A percentile compares a stretch with the other conserved stretches of the same genome.
phyloP scores from a whole-genome alignment of 2,797 vertebrate species.

The Ptychadena robeensis region DNA sequence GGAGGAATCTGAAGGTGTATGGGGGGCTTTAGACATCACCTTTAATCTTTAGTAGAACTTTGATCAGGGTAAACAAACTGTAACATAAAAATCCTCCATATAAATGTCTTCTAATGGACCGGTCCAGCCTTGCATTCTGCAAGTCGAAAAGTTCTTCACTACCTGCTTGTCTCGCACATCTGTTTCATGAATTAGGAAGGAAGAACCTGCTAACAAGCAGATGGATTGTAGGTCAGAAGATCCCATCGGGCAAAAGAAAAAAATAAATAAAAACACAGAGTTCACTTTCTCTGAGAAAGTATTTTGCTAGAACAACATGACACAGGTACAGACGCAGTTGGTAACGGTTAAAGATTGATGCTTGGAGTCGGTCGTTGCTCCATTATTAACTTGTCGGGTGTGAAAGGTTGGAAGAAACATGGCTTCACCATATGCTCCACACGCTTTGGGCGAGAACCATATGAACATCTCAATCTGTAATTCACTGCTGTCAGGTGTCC shows the following conservation, averaged over 20 bases:
- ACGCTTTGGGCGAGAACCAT: not conserved
- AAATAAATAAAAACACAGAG: constrained; percentile 23
- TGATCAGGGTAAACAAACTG: no score
- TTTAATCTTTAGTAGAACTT: no score
- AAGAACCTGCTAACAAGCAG: constrained; percentile 64
- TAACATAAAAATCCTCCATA: not conserved
- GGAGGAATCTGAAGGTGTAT: no score
- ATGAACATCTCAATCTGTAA: constrained; percentile 6
- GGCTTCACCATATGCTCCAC: constrained; percentile 2
- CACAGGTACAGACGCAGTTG: not conserved
- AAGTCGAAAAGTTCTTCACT: not conserved
- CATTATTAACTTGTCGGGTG: not conserved
- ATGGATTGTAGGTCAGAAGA: constrained; percentile 65
- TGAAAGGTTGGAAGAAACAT: constrained; percentile 15
- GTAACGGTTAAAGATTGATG: not conserved
- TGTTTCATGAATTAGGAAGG: constrained; percentile 69
- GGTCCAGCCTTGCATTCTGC: not conserved
- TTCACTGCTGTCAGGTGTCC: constrained; percentile 13
- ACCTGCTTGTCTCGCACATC: constrained; percentile 59
- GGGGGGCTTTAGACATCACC: no score
- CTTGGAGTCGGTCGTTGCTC: constrained; percentile 24
- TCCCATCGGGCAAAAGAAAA: constrained; percentile 61
- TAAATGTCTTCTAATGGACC: not conserved
- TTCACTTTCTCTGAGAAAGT: not conserved
- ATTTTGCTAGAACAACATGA: not conserved